Evolutionary conservation across 2,113 vertebrate species (phyloP).

Genomic region (Aramus guarauna): DNA sequence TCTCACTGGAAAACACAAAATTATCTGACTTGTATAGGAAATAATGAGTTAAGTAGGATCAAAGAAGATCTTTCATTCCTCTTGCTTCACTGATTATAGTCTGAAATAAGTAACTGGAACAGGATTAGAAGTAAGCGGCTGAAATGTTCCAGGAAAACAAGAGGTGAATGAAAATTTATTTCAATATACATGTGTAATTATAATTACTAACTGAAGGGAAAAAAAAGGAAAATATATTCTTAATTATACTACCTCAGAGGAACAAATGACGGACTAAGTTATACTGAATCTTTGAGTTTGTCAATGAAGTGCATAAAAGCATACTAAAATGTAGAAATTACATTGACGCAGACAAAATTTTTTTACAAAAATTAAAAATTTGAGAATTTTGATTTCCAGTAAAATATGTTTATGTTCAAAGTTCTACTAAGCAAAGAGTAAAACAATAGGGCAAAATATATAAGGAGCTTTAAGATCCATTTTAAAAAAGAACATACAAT

Average conservation of each 20-base stretch:
- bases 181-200: neutral
- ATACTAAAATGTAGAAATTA: slow-evolving; percentile 27
- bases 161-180: neutral
- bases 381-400: neutral
- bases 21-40: neutral
- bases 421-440: neutral
- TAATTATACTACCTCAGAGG: neutral
- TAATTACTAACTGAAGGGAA: slow-evolving; percentile 18
- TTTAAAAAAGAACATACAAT: neutral
- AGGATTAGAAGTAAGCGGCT: neutral
- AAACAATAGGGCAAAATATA: neutral
- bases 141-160: neutral
- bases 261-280: slow-evolving; percentile 23
- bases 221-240: neutral
- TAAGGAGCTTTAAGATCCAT: neutral
- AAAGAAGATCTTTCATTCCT: neutral
- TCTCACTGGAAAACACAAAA: neutral
- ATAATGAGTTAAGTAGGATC: neutral
- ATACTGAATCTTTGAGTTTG: slow-evolving; percentile 11
- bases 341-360: neutral
- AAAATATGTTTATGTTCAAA: neutral
- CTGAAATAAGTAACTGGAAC: neutral
- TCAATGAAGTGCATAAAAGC: slow-evolving; percentile 21
- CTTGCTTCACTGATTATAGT: neutral
- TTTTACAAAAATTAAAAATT: neutral